Base-by-base conservation (phyloP, 2,113 vertebrate genomes). In the Leucopsar rothschildi region DNA sequence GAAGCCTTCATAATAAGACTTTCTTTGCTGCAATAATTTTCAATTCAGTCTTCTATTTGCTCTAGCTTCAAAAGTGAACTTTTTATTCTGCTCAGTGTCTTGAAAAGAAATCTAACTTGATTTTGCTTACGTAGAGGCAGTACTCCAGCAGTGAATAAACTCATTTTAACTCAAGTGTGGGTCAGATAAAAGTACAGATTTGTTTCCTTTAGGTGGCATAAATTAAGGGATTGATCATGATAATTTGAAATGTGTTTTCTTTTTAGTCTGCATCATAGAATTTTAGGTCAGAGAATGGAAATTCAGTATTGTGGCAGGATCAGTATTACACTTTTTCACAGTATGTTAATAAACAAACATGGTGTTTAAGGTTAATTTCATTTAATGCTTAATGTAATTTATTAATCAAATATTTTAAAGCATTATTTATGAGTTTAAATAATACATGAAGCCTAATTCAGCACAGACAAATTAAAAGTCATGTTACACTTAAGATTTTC, bases 121-220 rank as follows among this genome's bases (percentile, higher is more conserved):
- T 85, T 94, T 95, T 96, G 76, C 33, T 95, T 97, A 78, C 88
- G 93, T 97, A 75, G 86, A 91, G 87, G 79, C 94, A 96, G 77
- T 76, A 97, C 82, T 97, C 88, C 89, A 95, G 93, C 93, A 97
- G 91, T 81, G 88, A 93, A 93, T 82, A 97, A 96, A 98, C 75
- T 97, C 88, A 96, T 96, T 96, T 97, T 97, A 97, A 95, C 70
- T 97, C 91, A 96, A 93, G 76, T 92, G 73, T 98, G 97, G 98
- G 97, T 98, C 98, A 98, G 98, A 98, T 97, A 98, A 98, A 98
- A 98, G 93, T 97, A 94, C 87, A 96, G 82, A 95, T 98, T 98
- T 98, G 97, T 98, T 98, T 98, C 98, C 98, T 98, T 98, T 90
- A 91, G 82, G 93, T 94, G 80, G 42, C 57, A 94, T 52, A 91